Percentiles rank a stretch among this genome's conserved stretches.
Conservation (phyloP, 2,113 vertebrate genomes). For the Micromys minutus region DNA sequence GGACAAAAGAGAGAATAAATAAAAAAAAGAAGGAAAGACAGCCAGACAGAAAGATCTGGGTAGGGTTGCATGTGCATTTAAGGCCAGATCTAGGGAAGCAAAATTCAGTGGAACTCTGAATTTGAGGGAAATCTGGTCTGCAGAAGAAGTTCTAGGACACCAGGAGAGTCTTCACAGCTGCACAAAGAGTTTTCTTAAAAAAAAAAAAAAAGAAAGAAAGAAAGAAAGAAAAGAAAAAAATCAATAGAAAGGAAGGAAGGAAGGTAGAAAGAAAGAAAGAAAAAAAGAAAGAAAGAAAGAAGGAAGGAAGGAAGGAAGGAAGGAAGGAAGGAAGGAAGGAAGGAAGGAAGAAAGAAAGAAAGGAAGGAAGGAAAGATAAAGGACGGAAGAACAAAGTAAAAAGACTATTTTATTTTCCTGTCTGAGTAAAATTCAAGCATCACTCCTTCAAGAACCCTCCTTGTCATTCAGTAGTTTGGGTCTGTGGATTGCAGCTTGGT, state of each 20-base stretch:
- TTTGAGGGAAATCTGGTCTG: neutral
- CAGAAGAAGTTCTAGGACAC: neutral
- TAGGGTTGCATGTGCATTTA: neutral
- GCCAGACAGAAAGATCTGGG: neutral
- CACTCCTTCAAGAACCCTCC: no score
- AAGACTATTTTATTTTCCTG: no score
- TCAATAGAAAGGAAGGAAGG: neutral
- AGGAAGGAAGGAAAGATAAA: neutral
- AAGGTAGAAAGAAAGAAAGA: no score
- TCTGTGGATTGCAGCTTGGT: no score
- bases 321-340: neutral
- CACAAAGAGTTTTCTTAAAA: neutral
- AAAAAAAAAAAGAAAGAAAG: neutral
- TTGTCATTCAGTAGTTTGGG: no score
- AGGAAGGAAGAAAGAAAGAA: neutral
- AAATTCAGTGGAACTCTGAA: no score
- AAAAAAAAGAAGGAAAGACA: neutral
- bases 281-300: neutral
- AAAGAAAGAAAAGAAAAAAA: no score
- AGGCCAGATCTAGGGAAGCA: neutral
- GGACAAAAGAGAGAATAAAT: neutral
- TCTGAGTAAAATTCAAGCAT: no score
- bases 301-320: no score
- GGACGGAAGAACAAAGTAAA: no score
- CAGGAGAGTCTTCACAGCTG: neutral